Percentiles rank a stretch among this genome's conserved stretches.
Conservation (phyloP, 1,140 invertebrate species). For the Trichogramma pretiosum region DNA sequence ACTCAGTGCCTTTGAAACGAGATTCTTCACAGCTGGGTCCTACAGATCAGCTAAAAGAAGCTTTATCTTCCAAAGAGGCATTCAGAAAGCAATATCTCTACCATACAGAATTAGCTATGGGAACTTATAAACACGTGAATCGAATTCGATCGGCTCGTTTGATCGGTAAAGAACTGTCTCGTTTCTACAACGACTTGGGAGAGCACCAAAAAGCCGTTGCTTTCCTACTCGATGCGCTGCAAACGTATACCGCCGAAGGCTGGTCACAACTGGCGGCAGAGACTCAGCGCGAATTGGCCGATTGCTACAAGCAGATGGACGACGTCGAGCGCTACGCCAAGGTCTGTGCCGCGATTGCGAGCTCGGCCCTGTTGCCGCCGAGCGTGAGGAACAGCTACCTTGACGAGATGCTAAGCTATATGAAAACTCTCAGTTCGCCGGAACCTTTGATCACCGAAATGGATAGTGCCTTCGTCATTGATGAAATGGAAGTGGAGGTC, state of each 20-base stretch:
- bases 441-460: slow-evolving; percentile 37
- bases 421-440: slow-evolving; percentile 47
- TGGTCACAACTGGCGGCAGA: slow-evolving; percentile 76
- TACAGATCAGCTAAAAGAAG: slow-evolving; percentile 80
- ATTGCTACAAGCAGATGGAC: slow-evolving; percentile 71
- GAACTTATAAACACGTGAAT: slow-evolving; percentile 92
- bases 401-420: slow-evolving; percentile 64
- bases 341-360: slow-evolving; percentile 68
- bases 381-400: slow-evolving; percentile 66
- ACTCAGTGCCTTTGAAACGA: slow-evolving; percentile 43
- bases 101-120: slow-evolving; percentile 88
- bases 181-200: slow-evolving; percentile 79
- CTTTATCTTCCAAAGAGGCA: slow-evolving; percentile 77
- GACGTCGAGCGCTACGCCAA: slow-evolving; percentile 66
- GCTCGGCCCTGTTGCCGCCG: slow-evolving; percentile 61
- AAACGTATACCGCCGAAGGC: slow-evolving; percentile 76
- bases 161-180: slow-evolving; percentile 80
- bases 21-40: slow-evolving; percentile 54
- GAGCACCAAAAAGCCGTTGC: slow-evolving; percentile 81
- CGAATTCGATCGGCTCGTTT: slow-evolving; percentile 73
- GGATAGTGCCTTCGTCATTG: slow-evolving; percentile 42
- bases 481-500: slow-evolving; percentile 44
- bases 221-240: slow-evolving; percentile 77
- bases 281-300: slow-evolving; percentile 73
- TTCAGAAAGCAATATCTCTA: slow-evolving; percentile 90